A percentile compares a stretch with the other conserved stretches of the same genome.
phyloP scores from a whole-genome alignment of 1,140 invertebrate genomes.

The Tyrophagus putrescentiae region DNA sequence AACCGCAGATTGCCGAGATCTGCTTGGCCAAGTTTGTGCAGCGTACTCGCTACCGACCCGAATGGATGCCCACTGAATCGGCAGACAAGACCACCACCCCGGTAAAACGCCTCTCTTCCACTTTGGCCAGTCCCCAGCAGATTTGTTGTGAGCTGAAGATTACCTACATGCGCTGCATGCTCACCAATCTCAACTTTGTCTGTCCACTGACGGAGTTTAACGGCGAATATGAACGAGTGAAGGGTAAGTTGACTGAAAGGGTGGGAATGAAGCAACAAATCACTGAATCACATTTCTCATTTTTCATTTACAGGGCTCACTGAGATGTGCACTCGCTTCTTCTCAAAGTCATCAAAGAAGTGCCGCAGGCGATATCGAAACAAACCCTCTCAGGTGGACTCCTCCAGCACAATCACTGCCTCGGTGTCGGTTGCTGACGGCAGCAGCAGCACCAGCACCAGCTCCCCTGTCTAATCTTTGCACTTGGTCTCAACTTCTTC shows the following conservation, averaged over 20 bases:
- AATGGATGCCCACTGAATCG: background rate
- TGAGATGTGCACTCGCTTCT: conserved; percentile 3
- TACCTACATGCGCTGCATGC: background rate
- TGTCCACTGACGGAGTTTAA: background rate
- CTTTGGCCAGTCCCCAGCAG: background rate
- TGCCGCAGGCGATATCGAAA: background rate
- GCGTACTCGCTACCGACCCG: background rate
- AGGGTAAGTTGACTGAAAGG: no score
- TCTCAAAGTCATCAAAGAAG: background rate
- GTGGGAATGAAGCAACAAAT: no score
- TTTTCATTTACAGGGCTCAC: no score
- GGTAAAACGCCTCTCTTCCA: background rate
- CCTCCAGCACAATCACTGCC: no score
- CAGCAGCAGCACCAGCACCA: no score
- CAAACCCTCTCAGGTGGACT: no score
- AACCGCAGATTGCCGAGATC: background rate
- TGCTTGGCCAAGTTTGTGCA: background rate
- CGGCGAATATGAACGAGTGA: background rate
- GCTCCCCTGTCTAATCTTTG: no score
- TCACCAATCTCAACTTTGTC: background rate
- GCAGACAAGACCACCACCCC: background rate
- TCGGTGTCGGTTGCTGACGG: no score
- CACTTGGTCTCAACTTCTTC: no score
- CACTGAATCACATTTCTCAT: no score
- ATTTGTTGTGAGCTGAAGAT: conserved; percentile 1